Conservation (phyloP, 2,797 vertebrate species). For the Microctenopoma stevenorrisi region DNA sequence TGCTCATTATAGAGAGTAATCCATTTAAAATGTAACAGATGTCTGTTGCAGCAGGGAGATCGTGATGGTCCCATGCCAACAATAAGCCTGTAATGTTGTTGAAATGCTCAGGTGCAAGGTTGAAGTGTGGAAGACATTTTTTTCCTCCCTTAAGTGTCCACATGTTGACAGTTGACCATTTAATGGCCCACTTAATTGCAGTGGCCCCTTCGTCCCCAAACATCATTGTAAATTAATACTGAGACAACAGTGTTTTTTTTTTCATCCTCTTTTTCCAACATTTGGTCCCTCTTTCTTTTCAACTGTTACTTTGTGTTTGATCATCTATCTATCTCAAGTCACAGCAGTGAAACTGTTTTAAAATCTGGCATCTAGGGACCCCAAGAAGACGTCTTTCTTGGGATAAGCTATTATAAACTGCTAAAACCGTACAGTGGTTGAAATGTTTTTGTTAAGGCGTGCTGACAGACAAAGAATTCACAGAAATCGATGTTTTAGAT, state of each 20-base stretch:
- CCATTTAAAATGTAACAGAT: slow-evolving; percentile 89
- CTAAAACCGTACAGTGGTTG: slow-evolving; percentile 51
- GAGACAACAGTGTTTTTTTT: slow-evolving; percentile 56
- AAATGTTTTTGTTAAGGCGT: slow-evolving; percentile 55
- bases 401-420: slow-evolving; percentile 42
- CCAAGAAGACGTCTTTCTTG: slow-evolving; percentile 44
- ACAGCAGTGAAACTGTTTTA: slow-evolving; percentile 47
- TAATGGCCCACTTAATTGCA: slow-evolving; percentile 84
- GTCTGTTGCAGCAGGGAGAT: slow-evolving; percentile 76
- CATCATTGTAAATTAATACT: slow-evolving; percentile 80
- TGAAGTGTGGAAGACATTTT: slow-evolving; percentile 74
- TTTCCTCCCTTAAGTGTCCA: slow-evolving; percentile 74
- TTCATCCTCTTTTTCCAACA: slow-evolving; percentile 35
- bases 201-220: slow-evolving; percentile 71
- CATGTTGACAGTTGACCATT: slow-evolving; percentile 87
- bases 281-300: slow-evolving; percentile 16
- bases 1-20: slow-evolving; percentile 86
- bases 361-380: slow-evolving; percentile 55
- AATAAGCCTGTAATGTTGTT: slow-evolving; percentile 81
- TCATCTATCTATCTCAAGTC: slow-evolving; percentile 37
- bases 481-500: slow-evolving; percentile 55
- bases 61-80: slow-evolving; percentile 76
- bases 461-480: slow-evolving; percentile 38
- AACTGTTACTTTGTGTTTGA: slow-evolving; percentile 34
- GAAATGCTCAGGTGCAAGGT: slow-evolving; percentile 85